Evolutionary conservation across 2,888 invertebrate genomes (phyloP).

Genomic region (Amphiduros pacificus): DNA sequence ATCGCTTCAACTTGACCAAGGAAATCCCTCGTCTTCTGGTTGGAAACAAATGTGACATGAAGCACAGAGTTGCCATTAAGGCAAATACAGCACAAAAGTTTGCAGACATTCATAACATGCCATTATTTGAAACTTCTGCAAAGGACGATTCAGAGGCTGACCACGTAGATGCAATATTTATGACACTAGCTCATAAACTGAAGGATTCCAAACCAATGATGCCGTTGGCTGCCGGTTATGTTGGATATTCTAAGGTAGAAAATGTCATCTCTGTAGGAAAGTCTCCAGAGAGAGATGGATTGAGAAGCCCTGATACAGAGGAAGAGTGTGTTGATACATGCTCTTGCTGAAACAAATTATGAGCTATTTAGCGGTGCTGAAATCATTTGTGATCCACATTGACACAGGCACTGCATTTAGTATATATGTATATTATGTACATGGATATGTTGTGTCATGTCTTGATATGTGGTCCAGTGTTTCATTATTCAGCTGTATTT

Average conservation of each 20-base stretch:
- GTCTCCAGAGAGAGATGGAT: no score
- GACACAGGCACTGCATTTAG: no score
- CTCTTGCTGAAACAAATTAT: no score
- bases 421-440: no score
- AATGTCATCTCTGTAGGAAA: slow-evolving; percentile 14
- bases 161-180: slow-evolving; percentile 80
- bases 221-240: slow-evolving; percentile 38
- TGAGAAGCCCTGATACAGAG: no score
- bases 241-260: slow-evolving; percentile 17
- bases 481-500: no score
- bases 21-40: slow-evolving; percentile 74
- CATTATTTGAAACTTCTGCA: slow-evolving; percentile 82
- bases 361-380: no score
- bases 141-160: slow-evolving; percentile 73
- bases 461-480: no score
- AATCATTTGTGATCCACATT: no score
- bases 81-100: slow-evolving; percentile 73
- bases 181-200: slow-evolving; percentile 80
- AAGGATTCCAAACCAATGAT: slow-evolving; percentile 69
- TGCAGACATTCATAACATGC: slow-evolving; percentile 66
- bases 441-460: no score
- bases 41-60: slow-evolving; percentile 77
- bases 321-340: slow-evolving; percentile 1
- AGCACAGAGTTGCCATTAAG: slow-evolving; percentile 66
- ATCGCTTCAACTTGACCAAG: slow-evolving; percentile 68